Percentiles rank a stretch among this genome's conserved stretches.
These are phyloP conservation scores for Merluccius polli DNA, from an alignment of 2,797 vertebrate genomes.

Conservation along the genomic window DNA sequence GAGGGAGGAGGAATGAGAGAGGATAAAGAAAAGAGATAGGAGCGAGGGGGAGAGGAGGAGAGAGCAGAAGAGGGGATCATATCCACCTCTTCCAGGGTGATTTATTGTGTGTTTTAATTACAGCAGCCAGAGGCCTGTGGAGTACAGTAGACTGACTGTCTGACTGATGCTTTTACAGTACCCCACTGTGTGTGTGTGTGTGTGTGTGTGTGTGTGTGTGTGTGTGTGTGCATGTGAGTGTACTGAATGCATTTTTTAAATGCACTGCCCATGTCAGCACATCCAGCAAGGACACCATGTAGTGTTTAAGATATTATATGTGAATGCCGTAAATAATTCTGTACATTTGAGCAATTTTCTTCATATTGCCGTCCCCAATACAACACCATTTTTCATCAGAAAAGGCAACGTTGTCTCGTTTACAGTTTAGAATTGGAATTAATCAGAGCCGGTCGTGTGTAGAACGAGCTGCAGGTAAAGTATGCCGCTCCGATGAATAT, in stretches of 20 bases:
- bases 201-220: slow-evolving; percentile 37
- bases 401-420: neutral
- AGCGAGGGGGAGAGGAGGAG: neutral
- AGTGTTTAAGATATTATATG: neutral
- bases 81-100: slow-evolving; percentile 29
- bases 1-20: neutral
- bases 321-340: neutral
- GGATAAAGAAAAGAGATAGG: too few species aligned
- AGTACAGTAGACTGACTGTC: slow-evolving; percentile 31
- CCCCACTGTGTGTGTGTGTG: slow-evolving; percentile 2
- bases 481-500: neutral
- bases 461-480: neutral
- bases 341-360: neutral
- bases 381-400: neutral
- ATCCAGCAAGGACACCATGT: neutral
- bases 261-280: slow-evolving; percentile 2
- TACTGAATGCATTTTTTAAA: neutral
- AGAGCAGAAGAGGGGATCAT: neutral
- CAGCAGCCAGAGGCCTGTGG: slow-evolving; percentile 57
- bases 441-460: neutral
- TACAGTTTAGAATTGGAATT: neutral
- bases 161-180: neutral
- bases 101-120: slow-evolving; percentile 68
- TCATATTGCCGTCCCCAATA: neutral
- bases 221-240: slow-evolving; percentile 11